Percentiles rank a stretch among this genome's conserved stretches.
These are phyloP conservation scores for Phyllotis vaccarum DNA, from an alignment of 2,797 vertebrate species.

Conservation along the genomic window DNA sequence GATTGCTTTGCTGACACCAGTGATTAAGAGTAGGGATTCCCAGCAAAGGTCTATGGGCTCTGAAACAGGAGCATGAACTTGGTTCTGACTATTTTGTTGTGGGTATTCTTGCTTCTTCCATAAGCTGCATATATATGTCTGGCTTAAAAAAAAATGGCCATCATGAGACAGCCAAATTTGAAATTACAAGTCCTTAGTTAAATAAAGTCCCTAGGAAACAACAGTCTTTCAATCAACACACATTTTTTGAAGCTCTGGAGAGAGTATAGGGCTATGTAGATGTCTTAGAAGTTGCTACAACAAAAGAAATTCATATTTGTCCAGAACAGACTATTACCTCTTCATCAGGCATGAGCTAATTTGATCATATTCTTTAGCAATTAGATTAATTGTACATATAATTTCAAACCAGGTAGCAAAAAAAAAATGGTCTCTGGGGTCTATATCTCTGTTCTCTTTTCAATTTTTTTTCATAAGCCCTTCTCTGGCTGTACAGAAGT, in stretches of 20 bases:
- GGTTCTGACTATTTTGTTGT: not conserved
- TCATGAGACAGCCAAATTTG: conserved; percentile 9
- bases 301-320: not conserved
- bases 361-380: conserved; percentile 43
- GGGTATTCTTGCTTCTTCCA: not conserved
- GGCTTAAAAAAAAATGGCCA: not conserved
- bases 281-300: not conserved
- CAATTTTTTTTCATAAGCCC: not conserved
- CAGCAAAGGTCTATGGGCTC: not conserved
- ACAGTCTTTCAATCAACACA: not conserved
- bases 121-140: not conserved
- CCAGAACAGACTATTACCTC: not conserved
- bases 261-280: not conserved
- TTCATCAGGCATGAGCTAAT: not conserved
- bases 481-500: not conserved
- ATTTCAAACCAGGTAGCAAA: not conserved
- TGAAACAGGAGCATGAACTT: not conserved
- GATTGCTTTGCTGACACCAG: not conserved
- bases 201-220: not conserved
- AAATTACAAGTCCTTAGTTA: not conserved
- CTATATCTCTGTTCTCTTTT: not conserved
- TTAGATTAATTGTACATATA: not conserved
- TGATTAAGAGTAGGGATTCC: not conserved
- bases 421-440: not conserved
- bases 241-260: not conserved